These are phyloP conservation scores for Spatulosminthurus flaviceps DNA, from an alignment of 2,888 invertebrate species.

Conservation along the genomic window DNA sequence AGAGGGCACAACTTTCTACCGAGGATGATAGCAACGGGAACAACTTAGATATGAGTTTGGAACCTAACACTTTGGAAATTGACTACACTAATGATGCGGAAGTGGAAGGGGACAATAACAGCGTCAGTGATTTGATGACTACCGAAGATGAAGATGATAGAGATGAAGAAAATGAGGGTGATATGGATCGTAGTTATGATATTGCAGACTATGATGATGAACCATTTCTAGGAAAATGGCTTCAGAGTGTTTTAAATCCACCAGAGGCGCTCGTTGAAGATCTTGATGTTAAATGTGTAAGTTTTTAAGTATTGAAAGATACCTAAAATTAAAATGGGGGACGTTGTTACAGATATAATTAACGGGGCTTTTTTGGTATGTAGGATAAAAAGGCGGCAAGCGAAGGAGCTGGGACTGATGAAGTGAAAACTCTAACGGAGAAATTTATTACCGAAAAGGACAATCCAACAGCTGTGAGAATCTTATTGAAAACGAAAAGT, in stretches of 20 bases:
- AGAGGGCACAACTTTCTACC: neutral
- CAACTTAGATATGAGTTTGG: conserved; percentile 45
- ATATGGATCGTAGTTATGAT: conserved; percentile 48
- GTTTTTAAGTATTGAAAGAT: neutral
- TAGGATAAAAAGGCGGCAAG: conserved; percentile 58
- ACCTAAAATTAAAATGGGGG: no score
- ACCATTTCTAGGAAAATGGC: conserved; percentile 90
- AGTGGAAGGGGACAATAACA: conserved; percentile 60
- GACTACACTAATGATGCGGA: conserved; percentile 44
- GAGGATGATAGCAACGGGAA: conserved; percentile 49
- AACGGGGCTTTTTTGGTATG: no score
- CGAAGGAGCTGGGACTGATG: conserved; percentile 58
- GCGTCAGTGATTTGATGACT: conserved; percentile 63
- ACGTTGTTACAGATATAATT: no score
- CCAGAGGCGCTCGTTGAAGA: conserved; percentile 67
- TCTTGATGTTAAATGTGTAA: conserved; percentile 50
- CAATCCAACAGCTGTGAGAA: conserved; percentile 76
- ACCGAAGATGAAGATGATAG: conserved; percentile 63
- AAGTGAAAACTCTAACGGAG: conserved; percentile 53
- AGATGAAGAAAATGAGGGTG: conserved; percentile 56
- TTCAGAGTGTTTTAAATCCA: conserved; percentile 90
- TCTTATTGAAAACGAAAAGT: neutral
- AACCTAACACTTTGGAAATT: conserved; percentile 36
- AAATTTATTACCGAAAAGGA: conserved; percentile 77
- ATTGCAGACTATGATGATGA: conserved; percentile 70